Conservation (phyloP, 2,888 invertebrate genomes). For the Caenorhabditis angaria region DNA sequence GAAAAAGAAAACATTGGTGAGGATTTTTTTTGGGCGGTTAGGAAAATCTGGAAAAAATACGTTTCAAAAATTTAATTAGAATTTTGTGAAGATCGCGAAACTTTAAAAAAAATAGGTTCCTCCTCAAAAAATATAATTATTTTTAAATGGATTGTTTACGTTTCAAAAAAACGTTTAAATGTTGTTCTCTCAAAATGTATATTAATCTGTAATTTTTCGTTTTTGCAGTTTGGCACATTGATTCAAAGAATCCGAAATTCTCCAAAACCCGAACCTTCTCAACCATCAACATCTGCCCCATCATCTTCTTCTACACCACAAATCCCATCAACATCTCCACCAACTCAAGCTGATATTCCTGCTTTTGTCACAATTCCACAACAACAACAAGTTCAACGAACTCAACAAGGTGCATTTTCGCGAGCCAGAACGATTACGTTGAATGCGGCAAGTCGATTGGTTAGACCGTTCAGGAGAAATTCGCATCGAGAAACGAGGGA, state of each 20-base stretch:
- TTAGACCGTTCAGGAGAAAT: slow-evolving; percentile 14
- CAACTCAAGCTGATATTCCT: background rate
- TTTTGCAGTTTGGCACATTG: background rate
- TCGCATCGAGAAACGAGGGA: slow-evolving; percentile 2
- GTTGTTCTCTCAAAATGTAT: no score
- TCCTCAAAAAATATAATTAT: no score
- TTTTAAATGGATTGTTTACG: no score
- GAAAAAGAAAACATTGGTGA: background rate
- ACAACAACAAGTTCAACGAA: background rate
- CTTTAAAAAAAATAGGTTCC: no score
- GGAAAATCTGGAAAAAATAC: no score
- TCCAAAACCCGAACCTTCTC: background rate
- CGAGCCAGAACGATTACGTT: slow-evolving; percentile 10
- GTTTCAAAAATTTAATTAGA: no score
- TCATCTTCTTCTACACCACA: no score
- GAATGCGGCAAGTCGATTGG: slow-evolving; percentile 16
- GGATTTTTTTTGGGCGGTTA: no score
- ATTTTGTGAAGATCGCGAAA: no score
- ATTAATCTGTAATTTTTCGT: no score
- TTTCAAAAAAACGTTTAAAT: no score
- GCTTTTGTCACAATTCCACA: background rate
- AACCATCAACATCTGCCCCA: background rate
- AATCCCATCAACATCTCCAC: background rate
- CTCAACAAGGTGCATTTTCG: background rate
- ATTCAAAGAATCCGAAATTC: background rate